phyloP scores from a whole-genome alignment of 2,888 invertebrate species.

The Coelopa pilipes region DNA sequence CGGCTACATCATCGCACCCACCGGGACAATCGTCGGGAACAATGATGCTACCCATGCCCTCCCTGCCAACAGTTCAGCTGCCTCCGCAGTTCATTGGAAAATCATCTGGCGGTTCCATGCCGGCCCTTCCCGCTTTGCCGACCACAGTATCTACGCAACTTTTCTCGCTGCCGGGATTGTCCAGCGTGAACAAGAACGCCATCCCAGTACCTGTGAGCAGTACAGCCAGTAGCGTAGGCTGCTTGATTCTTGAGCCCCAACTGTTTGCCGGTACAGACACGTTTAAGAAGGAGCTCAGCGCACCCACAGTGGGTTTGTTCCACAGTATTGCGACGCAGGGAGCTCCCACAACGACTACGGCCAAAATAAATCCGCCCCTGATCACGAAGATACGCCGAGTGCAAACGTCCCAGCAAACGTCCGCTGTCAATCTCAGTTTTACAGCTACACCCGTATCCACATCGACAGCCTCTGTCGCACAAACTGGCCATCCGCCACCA shows the following conservation, averaged over 20 bases:
- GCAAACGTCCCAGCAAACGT: slow-evolving; percentile 59
- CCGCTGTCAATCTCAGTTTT: slow-evolving; percentile 61
- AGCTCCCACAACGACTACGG: slow-evolving; percentile 37
- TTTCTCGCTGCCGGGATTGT: slow-evolving; percentile 55
- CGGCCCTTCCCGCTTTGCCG: slow-evolving; percentile 42
- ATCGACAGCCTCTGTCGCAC: not conserved
- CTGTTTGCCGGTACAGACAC: slow-evolving; percentile 58
- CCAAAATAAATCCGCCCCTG: slow-evolving; percentile 50
- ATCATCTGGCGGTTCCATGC: slow-evolving; percentile 32
- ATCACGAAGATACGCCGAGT: slow-evolving; percentile 57
- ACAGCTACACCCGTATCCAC: slow-evolving; percentile 40
- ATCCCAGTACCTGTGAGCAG: slow-evolving; percentile 54
- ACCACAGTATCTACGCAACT: slow-evolving; percentile 47
- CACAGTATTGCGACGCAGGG: slow-evolving; percentile 51
- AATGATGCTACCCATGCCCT: slow-evolving; percentile 54
- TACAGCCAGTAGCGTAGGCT: slow-evolving; percentile 56
- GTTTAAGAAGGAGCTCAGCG: slow-evolving; percentile 58
- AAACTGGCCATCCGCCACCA: slow-evolving; percentile 46
- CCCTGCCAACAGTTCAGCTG: slow-evolving; percentile 49
- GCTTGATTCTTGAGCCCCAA: slow-evolving; percentile 60
- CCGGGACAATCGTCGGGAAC: slow-evolving; percentile 44
- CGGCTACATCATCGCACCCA: slow-evolving; percentile 50
- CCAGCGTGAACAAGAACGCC: slow-evolving; percentile 50
- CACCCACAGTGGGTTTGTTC: slow-evolving; percentile 57
- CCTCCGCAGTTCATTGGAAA: slow-evolving; percentile 41